Evolutionary conservation across 2,113 vertebrate species (phyloP).

Genomic region (Hemibates koningsi): DNA sequence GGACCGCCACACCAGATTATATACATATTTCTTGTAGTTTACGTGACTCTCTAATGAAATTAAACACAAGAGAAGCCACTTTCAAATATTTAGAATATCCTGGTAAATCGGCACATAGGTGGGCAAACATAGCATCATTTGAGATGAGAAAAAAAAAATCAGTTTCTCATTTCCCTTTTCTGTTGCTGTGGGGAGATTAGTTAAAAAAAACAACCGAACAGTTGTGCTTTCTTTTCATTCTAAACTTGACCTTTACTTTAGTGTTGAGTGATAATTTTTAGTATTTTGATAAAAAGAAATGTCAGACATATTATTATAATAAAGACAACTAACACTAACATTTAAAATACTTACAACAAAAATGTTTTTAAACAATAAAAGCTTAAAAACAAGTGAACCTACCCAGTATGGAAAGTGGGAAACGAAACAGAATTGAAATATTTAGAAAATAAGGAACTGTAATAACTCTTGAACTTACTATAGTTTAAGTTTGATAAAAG

Average conservation of each 20-base stretch:
- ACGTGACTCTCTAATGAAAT: fast-evolving
- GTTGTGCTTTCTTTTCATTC: not conserved
- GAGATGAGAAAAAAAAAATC: not conserved
- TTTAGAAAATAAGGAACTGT: not conserved
- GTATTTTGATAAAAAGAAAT: not conserved
- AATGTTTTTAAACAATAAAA: not conserved
- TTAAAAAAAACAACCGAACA: fast-evolving
- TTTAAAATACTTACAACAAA: not conserved
- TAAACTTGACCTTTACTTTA: not conserved
- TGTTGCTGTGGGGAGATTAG: not conserved
- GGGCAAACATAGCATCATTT: not conserved
- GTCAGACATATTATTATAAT: not conserved
- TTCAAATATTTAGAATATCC: fast-evolving
- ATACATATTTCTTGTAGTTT: not conserved
- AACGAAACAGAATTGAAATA: not conserved
- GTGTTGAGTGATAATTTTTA: not conserved
- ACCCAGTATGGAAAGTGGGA: not conserved
- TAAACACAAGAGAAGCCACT: fast-evolving
- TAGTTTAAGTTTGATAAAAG: not conserved
- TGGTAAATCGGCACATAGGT: not conserved
- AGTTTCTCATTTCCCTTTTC: not conserved
- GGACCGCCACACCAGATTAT: not conserved
- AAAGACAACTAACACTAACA: not conserved
- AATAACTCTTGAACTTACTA: not conserved
- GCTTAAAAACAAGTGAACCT: not conserved